These are phyloP conservation scores for Paguma larvata DNA, from an alignment of 2,797 vertebrate species.

Conservation along the genomic window DNA sequence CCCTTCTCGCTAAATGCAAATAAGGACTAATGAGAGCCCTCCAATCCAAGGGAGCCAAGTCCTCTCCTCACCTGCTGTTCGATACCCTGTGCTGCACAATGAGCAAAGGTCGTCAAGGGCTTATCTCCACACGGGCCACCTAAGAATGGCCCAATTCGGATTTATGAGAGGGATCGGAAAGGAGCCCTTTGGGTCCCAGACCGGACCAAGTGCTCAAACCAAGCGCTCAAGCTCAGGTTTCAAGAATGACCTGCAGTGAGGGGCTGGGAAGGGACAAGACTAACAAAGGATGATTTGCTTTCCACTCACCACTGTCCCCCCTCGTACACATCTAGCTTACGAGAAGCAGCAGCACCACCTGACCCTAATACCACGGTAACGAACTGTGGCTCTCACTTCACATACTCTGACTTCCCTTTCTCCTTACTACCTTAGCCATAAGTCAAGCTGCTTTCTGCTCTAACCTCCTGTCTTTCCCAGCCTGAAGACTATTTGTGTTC, in stretches of 20 bases:
- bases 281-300: not conserved
- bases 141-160: not conserved
- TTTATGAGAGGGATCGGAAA: not conserved
- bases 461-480: not conserved
- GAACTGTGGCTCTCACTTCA: not conserved
- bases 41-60: fast-evolving
- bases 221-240: not conserved
- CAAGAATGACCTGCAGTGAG: not conserved
- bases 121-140: not conserved
- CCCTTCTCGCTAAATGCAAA: not conserved
- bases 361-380: not conserved
- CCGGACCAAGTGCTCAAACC: not conserved
- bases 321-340: not conserved
- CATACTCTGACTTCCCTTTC: not conserved
- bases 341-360: not conserved
- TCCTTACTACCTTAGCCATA: not conserved
- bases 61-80: not conserved
- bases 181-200: no score
- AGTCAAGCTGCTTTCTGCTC: not conserved
- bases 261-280: not conserved
- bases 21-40: not conserved
- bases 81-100: no score
- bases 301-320: not conserved
- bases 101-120: not conserved
- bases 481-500: not conserved